Base-by-base conservation (phyloP, 2,797 vertebrate genomes). In the Pangasius mekongensis region DNA sequence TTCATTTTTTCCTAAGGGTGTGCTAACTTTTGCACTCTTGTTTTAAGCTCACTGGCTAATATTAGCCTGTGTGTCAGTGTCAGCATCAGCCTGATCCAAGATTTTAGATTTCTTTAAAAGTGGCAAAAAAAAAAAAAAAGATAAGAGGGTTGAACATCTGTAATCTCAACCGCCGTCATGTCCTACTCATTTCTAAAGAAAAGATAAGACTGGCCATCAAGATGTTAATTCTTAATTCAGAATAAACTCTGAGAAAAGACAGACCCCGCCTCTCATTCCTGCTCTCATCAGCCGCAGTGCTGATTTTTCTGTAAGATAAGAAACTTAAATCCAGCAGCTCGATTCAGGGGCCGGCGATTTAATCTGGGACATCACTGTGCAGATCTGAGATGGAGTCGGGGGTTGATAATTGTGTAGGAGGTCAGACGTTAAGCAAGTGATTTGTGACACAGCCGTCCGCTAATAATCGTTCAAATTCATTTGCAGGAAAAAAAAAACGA, bases 391-490 rank as follows among this genome's bases (percentile, higher is more conserved):
- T 86, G 81, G 52, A 56, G 78, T 85, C 47, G 36, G 83, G 78
- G 71, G 24, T 78, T 67, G 87, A 89, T 85, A 89, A 89, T 86
- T 83, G 87, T 88, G 27, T 87, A 77, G 80, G 60, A 56, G 91
- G 92, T 93, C 94, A 92, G 91, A 92, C 91, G 94, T 91, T 96
- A 96, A 96, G 96, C 96, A 96, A 67, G 62, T 97, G 97, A 99
- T 97, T 98, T 97, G 98, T 98, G 97, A 97, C 97, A 96, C 96
- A 97, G 97, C 96, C 94, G 97, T 96, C 96, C 97, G 97, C 97
- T 97, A 97, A 97, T 98, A 99, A 99, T 98, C 98, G 97, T 98
- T 98, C 96, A 97, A 97, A 98, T 98, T 98, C 98, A 99, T 98
- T 98, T 98, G 97, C 94, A 22, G 18, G n/a, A 3, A 1, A 22